phyloP scores from a whole-genome alignment of 2,797 vertebrate species.

The Gymnoscopelus microlampas region DNA sequence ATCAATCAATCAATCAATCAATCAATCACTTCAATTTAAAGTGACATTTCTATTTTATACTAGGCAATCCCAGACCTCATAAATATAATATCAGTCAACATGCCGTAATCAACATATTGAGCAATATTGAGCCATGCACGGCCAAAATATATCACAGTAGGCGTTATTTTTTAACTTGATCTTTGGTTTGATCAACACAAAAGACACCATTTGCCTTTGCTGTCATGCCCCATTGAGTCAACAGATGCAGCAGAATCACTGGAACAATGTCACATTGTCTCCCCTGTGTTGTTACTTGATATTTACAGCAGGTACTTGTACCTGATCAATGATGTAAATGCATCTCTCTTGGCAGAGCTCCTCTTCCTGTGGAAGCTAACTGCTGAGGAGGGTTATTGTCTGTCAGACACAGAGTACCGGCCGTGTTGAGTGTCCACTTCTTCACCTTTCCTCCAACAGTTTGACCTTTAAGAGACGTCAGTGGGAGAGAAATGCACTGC shows the following conservation, averaged over 20 bases:
- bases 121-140: not conserved
- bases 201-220: not conserved
- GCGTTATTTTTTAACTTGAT: not conserved
- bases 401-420: conserved; percentile 59
- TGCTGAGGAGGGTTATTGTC: conserved; percentile 31
- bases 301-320: conserved; percentile 66
- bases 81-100: too few species aligned
- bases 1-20: too few species aligned
- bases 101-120: too few species aligned
- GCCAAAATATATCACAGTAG: conserved; percentile 1
- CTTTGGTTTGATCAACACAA: conserved; percentile 4
- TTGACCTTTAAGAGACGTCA: conserved; percentile 77
- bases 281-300: conserved; percentile 64
- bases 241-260: conserved; percentile 42
- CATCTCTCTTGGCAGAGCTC: conserved; percentile 55
- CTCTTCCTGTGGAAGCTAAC: conserved; percentile 59
- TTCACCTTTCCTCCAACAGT: conserved; percentile 55
- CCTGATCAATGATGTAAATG: conserved; percentile 72
- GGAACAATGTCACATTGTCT: conserved; percentile 50
- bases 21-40: too few species aligned
- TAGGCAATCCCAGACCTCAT: too few species aligned
- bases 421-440: conserved; percentile 51
- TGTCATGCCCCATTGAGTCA: conserved; percentile 37
- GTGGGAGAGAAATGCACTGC: conserved; percentile 39
- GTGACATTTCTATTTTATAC: too few species aligned